A percentile compares a stretch with the other conserved stretches of the same genome.
These are phyloP conservation scores for Lithodes maja DNA, from an alignment of 2,888 invertebrate species.

Conservation along the genomic window DNA sequence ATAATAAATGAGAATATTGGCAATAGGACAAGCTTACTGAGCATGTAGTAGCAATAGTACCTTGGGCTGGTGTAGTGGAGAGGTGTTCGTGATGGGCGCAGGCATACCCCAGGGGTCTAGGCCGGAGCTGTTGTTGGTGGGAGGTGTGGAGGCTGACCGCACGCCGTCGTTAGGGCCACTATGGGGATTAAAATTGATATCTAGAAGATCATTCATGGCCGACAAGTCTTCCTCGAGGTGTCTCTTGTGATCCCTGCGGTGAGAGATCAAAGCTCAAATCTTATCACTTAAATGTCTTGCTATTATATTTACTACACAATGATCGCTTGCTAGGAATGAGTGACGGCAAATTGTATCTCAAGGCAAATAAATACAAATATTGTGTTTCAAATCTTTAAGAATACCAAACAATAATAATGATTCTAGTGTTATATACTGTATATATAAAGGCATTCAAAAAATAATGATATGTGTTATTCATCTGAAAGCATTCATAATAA, in stretches of 20 bases:
- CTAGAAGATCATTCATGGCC: conserved; percentile 70
- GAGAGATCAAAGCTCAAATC: conserved; percentile 33
- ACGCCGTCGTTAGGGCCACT: conserved; percentile 54
- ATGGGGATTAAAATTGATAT: conserved; percentile 70
- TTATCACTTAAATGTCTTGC: background rate
- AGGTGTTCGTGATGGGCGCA: conserved; percentile 72
- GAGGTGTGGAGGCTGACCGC: conserved; percentile 72
- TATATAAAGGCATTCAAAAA: no score
- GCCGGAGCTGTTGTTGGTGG: conserved; percentile 74
- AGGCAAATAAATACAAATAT: no score
- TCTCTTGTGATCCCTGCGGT: conserved; percentile 58
- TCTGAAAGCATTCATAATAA: no score
- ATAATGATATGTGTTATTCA: no score
- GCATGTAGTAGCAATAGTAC: background rate
- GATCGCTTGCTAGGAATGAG: background rate
- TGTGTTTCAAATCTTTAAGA: no score
- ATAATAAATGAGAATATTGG: no score
- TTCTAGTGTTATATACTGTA: no score
- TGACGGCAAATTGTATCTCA: background rate
- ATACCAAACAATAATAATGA: no score
- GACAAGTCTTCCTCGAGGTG: conserved; percentile 54
- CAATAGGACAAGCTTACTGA: no score
- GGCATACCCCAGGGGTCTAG: conserved; percentile 85
- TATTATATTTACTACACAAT: conserved; percentile 6
- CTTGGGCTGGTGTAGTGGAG: conserved; percentile 62